Evolutionary conservation across 2,797 vertebrate genomes (phyloP).

Genomic region (Macrochelys suwanniensis): DNA sequence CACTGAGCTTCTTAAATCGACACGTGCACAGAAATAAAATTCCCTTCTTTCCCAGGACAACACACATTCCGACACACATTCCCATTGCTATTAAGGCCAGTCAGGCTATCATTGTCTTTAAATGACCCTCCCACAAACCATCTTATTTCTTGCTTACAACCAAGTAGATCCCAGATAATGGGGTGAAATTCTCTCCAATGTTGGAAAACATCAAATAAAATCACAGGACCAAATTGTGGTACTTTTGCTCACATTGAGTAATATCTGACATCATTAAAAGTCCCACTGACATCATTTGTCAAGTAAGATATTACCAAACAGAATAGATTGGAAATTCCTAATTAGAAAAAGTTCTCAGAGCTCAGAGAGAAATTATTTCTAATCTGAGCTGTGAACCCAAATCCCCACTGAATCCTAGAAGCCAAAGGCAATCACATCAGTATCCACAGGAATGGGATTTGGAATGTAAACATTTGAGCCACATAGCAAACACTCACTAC

Average conservation of each 20-base stretch:
- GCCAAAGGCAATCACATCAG: neutral
- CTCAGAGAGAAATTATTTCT: neutral
- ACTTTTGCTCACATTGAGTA: neutral
- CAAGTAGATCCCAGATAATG: neutral
- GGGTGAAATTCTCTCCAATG: neutral
- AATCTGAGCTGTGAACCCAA: neutral
- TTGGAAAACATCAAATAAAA: neutral
- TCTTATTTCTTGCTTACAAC: neutral
- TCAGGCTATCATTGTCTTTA: neutral
- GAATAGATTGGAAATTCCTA: neutral
- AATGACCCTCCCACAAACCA: neutral
- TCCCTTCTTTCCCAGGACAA: neutral
- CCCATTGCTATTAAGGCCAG: neutral
- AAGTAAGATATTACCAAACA: neutral
- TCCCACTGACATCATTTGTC: neutral
- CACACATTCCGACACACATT: neutral
- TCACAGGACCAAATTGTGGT: neutral
- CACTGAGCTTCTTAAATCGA: accelerated
- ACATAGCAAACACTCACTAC: neutral
- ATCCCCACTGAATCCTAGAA: neutral
- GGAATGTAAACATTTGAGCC: neutral
- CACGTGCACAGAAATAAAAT: neutral
- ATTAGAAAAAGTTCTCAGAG: neutral
- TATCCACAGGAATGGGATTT: neutral
- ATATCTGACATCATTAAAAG: neutral